Evolutionary conservation across 2,797 vertebrate genomes (phyloP), one percentile per base, ranked within the genome.

Genomic region (Phaenicophaeus curvirostris): DNA sequence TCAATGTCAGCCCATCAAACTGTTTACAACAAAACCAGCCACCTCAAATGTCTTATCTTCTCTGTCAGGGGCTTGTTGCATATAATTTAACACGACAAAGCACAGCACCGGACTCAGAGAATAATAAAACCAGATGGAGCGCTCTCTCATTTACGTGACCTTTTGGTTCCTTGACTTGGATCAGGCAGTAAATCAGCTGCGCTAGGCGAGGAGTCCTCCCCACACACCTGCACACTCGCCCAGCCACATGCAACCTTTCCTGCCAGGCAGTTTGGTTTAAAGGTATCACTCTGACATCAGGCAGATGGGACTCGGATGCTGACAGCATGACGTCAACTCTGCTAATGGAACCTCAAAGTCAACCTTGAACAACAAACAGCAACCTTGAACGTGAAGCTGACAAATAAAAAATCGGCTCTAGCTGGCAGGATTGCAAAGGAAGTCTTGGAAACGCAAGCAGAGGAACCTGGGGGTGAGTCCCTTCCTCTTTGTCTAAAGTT

Each of bases 61-160:
- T 85, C 15, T 25, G 48, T 61, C 81, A 50, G 83, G 63, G 61
- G 54, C 46, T 87, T 35, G 55, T 82, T 87, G 62, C 69, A 51
- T 46, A 25, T 77, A 81, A 85, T 91, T 84, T 75, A 89, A 89
- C 77, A 86, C 3, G 21, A 74, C 33, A 68, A 78, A 94, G 51
- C 84, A 73, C 59, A 69, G 59, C 39, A 10, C 89, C 46, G 61
- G 89, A 84, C 93, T 78, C 46, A 81, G 74, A 95, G 87, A 95
- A 95, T 87, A 96, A 96, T 90, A 93, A 94, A 97, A 94, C 11
- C 93, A 96, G 87, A 89, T 90, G 63, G 93, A 90, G 87, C 79
- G 25, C 73, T 86, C 89, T 90, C 66, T 95, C 76, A 55, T 75
- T 71, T 62, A 31, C 12, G 2, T 81, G 94, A 83, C 87, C 92